Percentiles rank a stretch among this genome's conserved stretches.
Conservation (phyloP, 1,140 invertebrate genomes). For the Zaprionus camerounensis region DNA sequence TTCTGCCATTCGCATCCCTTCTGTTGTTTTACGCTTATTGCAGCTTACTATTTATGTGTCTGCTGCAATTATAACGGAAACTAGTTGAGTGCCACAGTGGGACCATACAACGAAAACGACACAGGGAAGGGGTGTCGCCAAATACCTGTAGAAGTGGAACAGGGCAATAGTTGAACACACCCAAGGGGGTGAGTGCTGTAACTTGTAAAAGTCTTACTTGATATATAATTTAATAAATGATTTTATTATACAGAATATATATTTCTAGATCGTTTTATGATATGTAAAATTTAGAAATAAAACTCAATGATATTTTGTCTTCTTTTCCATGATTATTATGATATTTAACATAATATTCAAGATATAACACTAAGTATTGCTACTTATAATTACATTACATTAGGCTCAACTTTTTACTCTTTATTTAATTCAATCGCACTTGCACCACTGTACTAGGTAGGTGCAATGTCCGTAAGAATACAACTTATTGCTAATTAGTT, state of each 20-base stretch:
- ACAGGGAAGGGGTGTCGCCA: background rate
- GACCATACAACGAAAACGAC: conserved; percentile 17
- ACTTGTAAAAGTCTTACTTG: background rate
- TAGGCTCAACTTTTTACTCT: no score
- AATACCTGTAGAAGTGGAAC: background rate
- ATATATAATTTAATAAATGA: background rate
- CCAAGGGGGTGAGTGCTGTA: no score
- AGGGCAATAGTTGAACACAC: background rate
- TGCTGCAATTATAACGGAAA: conserved; percentile 83
- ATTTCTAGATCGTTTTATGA: background rate
- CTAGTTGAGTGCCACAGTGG: conserved; percentile 80
- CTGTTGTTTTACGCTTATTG: conserved; percentile 66
- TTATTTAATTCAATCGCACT: background rate
- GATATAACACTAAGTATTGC: no score
- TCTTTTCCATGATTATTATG: background rate
- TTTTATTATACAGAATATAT: background rate
- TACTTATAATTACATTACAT: no score
- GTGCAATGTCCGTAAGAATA: conserved; percentile 23
- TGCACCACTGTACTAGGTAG: conserved; percentile 18
- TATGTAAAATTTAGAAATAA: no score
- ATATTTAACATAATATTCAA: background rate
- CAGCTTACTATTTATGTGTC: conserved; percentile 83
- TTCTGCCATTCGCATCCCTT: conserved; percentile 6
- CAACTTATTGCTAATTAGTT: conserved; percentile 78
- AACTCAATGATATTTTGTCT: background rate